A percentile compares a stretch with the other conserved stretches of the same genome.
Evolutionary conservation across 2,888 invertebrate genomes (phyloP).

Genomic region (Campoplex nolae): DNA sequence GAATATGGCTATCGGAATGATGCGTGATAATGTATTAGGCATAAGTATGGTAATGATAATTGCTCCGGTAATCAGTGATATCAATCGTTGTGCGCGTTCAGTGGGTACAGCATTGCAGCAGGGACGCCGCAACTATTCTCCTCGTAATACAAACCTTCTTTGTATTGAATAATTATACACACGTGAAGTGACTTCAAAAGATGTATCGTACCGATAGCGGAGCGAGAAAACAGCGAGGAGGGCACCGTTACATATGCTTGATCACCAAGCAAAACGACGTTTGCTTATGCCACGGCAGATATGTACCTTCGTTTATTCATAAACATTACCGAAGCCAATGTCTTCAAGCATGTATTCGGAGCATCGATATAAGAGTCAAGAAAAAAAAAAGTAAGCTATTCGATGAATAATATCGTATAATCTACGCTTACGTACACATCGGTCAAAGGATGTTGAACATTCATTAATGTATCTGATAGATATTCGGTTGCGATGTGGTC

Average conservation of each 20-base stretch:
- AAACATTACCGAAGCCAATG: not conserved
- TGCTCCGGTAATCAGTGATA: constrained; percentile 80
- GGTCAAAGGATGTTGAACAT: constrained; percentile 47
- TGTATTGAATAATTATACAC: constrained; percentile 81
- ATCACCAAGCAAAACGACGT: constrained; percentile 67
- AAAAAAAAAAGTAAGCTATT: not conserved
- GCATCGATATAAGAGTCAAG: not conserved
- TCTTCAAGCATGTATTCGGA: not conserved
- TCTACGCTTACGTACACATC: constrained; percentile 9
- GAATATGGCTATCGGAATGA: constrained; percentile 69
- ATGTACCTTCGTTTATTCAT: not conserved
- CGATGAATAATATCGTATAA: constrained; percentile 29
- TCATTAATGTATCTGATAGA: constrained; percentile 56
- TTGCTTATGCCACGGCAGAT: not conserved
- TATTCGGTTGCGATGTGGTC: constrained; percentile 32
- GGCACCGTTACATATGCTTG: constrained; percentile 73
- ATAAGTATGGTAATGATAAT: constrained; percentile 79
- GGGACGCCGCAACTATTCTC: constrained; percentile 68
- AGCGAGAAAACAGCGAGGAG: constrained; percentile 70
- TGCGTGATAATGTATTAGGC: constrained; percentile 76
- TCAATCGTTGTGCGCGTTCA: constrained; percentile 77
- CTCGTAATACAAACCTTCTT: constrained; percentile 17
- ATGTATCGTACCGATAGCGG: constrained; percentile 77
- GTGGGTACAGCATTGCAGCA: constrained; percentile 66
- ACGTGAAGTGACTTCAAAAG: constrained; percentile 77